Conservation (phyloP, 92 coral and sea anemone genomes). For the Chrysogorgia sp. region DNA sequence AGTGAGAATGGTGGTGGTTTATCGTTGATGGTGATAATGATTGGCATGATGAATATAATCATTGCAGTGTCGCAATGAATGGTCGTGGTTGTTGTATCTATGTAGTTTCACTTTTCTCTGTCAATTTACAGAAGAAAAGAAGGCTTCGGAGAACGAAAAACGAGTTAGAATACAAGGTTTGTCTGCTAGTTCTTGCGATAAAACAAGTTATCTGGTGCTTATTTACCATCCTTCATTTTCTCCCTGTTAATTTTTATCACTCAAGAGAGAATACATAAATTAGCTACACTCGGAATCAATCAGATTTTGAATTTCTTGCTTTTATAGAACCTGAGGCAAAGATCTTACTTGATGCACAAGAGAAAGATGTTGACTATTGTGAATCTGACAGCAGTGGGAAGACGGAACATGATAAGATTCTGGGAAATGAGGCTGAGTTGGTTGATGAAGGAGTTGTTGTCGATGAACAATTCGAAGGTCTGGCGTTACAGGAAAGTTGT, state of each 20-base stretch:
- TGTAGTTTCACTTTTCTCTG: neutral
- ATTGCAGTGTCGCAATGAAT: too few species aligned
- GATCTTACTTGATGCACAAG: constrained; percentile 62
- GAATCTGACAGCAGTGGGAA: constrained; percentile 19
- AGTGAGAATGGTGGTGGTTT: too few species aligned
- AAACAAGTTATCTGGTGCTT: too few species aligned
- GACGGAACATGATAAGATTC: constrained; percentile 44
- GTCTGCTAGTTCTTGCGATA: too few species aligned
- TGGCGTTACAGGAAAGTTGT: constrained; percentile 11
- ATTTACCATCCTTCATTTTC: neutral
- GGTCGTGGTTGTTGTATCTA: neutral
- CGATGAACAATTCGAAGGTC: constrained; percentile 20
- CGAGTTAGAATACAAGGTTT: constrained; percentile 43
- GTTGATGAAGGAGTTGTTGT: constrained; percentile 15
- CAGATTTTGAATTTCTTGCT: neutral
- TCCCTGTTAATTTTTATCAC: too few species aligned
- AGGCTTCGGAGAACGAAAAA: constrained; percentile 31
- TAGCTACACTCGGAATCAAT: too few species aligned
- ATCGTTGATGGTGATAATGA: too few species aligned
- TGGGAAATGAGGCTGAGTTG: constrained; percentile 45
- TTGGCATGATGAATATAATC: too few species aligned
- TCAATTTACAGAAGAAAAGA: constrained; percentile 19
- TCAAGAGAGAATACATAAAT: too few species aligned
- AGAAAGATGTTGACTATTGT: constrained; percentile 56
- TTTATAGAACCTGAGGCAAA: constrained; percentile 63